A percentile compares a stretch with the other conserved stretches of the same genome.
phyloP scores from a whole-genome alignment of 2,888 invertebrate species.

The Vanessa cardui region DNA sequence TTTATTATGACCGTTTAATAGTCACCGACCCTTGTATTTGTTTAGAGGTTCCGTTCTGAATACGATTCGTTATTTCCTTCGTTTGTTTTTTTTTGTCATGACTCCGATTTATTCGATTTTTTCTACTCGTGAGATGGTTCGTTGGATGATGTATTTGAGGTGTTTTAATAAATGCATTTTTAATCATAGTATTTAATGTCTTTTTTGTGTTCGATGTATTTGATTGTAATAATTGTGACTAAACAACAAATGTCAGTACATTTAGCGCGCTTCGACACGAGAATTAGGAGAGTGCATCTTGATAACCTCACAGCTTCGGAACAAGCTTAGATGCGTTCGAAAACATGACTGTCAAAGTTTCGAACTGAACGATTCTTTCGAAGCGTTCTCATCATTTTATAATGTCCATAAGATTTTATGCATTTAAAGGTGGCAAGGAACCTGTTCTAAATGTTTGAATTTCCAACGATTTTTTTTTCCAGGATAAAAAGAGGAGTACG shows the following conservation, averaged over 20 bases:
- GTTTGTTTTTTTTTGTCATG: conserved; percentile 17
- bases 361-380: conserved; percentile 8
- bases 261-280: conserved; percentile 15
- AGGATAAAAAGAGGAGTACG: conserved; percentile 34
- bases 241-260: background rate
- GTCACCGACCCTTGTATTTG: conserved; percentile 38
- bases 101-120: conserved; percentile 20
- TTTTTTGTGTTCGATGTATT: background rate
- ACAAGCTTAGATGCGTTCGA: conserved; percentile 21
- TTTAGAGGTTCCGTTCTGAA: conserved; percentile 37
- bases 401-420: conserved; percentile 5
- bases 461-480: conserved; percentile 32
- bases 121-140: conserved; percentile 9
- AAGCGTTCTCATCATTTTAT: conserved; percentile 8
- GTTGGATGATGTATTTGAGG: conserved; percentile 2
- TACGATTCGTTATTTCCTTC: conserved; percentile 34
- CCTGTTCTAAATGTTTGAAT: conserved; percentile 28
- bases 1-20: conserved; percentile 47
- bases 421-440: conserved; percentile 13
- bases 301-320: conserved; percentile 17
- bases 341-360: conserved; percentile 30
- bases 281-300: conserved; percentile 23
- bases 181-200: background rate
- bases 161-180: background rate
- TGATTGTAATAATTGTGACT: background rate